Base-by-base conservation (phyloP, 1,140 invertebrate species). In the Psix sp. region DNA sequence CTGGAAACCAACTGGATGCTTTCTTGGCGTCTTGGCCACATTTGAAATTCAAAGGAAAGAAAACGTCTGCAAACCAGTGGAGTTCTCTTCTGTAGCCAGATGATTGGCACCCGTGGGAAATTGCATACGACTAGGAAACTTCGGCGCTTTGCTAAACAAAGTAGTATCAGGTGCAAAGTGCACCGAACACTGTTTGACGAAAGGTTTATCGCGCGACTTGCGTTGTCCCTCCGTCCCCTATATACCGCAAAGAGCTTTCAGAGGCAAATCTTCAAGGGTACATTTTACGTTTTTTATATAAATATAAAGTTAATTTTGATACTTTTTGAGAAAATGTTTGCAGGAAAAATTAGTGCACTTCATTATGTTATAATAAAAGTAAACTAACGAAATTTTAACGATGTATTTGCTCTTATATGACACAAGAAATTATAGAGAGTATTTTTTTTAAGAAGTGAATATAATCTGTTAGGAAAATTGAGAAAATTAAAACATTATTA, bases 101-200 rank as follows among this genome's bases (percentile, higher is more conserved):
- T 67, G 62, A 74, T 74, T 66, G 70, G 56, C 70, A 56, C 70
- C 54, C 60, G 26, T 62, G 70, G 62, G 70, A 74, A 66, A 66
- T 62, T 56, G 70, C 40, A 45, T 24, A 56, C 62, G 43, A 40
- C 48, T 56, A 56, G 38, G 26, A 29, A 63, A 74, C 33, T 74
- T 66, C 10, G 62, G 42, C 38, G 54, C 62, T 74, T 68, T 35
- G 38, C 43, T 38, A 46, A 67, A 73, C 70, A 73, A 73, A 73
- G 56, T 66, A 56, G 62, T 67, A 67, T 74, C 62, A 74, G 71
- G 62, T 67, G 71, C 56, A 62, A 67, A 74, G 51, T 43, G 56
- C 56, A 45, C 40, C 62, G 49, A 49, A 43, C 49, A 31, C 7
- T 74, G 57, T 74, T 74, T 74, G 71, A 74, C 54, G 57, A 67